Evolutionary conservation across 2,113 vertebrate species (phyloP).

Genomic region (Ammodytes dubius): DNA sequence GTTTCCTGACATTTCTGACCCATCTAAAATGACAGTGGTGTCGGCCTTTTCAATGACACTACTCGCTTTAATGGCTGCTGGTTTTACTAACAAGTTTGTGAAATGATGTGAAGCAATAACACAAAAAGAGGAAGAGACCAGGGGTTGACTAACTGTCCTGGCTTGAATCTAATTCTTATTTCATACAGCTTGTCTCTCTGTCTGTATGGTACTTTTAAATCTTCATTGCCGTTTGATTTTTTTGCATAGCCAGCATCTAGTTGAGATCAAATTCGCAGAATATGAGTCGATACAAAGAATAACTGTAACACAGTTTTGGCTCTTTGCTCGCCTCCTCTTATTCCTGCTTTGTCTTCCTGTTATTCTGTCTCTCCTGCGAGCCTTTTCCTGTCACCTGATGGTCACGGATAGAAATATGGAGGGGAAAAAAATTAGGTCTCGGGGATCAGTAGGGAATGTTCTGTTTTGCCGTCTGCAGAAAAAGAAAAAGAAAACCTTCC

Average conservation of each 20-base stretch:
- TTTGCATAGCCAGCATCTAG: conserved; percentile 2
- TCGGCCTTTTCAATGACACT: conserved; percentile 19
- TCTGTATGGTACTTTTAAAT: no score
- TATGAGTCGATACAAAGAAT: conserved; percentile 30
- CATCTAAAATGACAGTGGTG: not conserved
- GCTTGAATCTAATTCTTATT: conserved; percentile 9
- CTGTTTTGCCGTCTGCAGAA: conserved; percentile 14
- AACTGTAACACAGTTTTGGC: conserved; percentile 15
- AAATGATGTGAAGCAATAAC: not conserved
- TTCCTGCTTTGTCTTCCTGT: conserved; percentile 77
- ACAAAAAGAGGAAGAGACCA: conserved; percentile 5
- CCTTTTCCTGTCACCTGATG: conserved; percentile 77
- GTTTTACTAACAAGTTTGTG: not conserved
- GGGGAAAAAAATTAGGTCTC: conserved; percentile 10
- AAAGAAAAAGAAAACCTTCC: conserved; percentile 20
- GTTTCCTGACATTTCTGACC: conserved; percentile 5
- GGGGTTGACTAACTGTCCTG: not conserved
- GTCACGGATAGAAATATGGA: conserved; percentile 62
- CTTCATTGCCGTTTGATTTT: no score
- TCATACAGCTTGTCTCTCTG: not conserved
- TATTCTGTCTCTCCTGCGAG: conserved; percentile 72
- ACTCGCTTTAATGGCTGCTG: conserved; percentile 6
- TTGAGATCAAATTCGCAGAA: conserved; percentile 19
- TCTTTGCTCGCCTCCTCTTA: conserved; percentile 37
- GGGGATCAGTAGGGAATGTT: conserved; percentile 34